A percentile compares a stretch with the other conserved stretches of the same genome.
phyloP scores from a whole-genome alignment of 1,140 invertebrate genomes.

The Danaus melanippus region DNA sequence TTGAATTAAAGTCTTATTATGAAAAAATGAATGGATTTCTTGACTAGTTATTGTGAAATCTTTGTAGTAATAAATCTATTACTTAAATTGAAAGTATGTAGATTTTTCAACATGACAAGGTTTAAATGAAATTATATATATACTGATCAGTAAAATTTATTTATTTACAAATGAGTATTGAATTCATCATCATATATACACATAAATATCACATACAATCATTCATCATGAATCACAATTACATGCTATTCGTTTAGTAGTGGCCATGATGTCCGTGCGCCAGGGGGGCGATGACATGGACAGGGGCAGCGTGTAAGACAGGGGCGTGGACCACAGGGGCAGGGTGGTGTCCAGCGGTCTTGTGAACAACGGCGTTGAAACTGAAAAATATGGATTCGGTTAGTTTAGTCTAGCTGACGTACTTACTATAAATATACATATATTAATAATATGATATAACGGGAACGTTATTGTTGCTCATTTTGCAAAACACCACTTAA shows the following conservation, averaged over 20 bases:
- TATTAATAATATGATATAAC: too few species aligned
- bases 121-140: slow-evolving; percentile 14
- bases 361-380: slow-evolving; percentile 71
- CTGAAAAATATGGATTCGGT: slow-evolving; percentile 29
- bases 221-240: slow-evolving; percentile 47
- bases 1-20: slow-evolving; percentile 18
- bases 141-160: slow-evolving; percentile 60
- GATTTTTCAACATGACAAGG: too few species aligned
- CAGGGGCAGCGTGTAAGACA: slow-evolving; percentile 35
- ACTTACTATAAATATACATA: too few species aligned
- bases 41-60: neutral
- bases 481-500: too few species aligned
- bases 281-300: slow-evolving; percentile 32
- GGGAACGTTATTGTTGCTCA: too few species aligned
- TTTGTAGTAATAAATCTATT: too few species aligned
- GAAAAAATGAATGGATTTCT: slow-evolving; percentile 15
- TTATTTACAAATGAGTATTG: slow-evolving; percentile 67
- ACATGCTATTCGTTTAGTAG: slow-evolving; percentile 49
- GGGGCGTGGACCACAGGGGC: slow-evolving; percentile 51
- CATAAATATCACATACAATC: slow-evolving; percentile 69
- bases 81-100: too few species aligned
- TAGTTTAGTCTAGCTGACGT: too few species aligned
- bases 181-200: slow-evolving; percentile 52
- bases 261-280: slow-evolving; percentile 60
- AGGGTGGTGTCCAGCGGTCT: slow-evolving; percentile 64